Evolutionary conservation across 1,140 invertebrate species (phyloP), one percentile per base, ranked within the genome.

Genomic region (Scaptomyza graminum): DNA sequence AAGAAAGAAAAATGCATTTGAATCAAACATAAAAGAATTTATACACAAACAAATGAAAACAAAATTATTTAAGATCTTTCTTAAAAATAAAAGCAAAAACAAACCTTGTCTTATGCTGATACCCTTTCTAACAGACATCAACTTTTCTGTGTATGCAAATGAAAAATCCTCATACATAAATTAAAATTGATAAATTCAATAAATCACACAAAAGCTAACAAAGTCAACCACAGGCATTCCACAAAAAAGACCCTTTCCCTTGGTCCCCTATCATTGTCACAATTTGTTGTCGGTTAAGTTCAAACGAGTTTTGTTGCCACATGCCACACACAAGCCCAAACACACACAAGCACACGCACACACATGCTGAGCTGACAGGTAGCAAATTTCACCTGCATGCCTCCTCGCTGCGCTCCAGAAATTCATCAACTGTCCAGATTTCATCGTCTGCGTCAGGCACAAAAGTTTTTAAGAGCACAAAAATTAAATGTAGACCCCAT

Each of bases 401-500:
- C 74, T 94, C 94, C 90, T 97, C 96, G 1, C 95, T 97, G 73
- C 95, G 95, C 79, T 97, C 95, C 28, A 97, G 92, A 93, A 98
- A 98, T 74, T 96, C 94, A 46, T 98, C 96, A 28, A 98, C 94
- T 4, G 94, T 95, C 97, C 97, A 98, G 0, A 97, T 96, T 57
- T 96, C 94, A 62, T 96, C 95, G 39, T 95, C 94, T 83, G 92
- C 59, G 90, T 62, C 62, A 83, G 66, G 41, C 79, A 67, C 37
- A 85, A 79, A 90, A 90, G 76, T 88, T 90, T 75, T 54, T 44
- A 41, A 74, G 39, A 61, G 67, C 67, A 73, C 39, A 50, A 75
- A 34, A 76, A 79, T 67, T 81, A 88, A 43, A 55, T 15, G 55
- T 49, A 47, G n/a, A 61, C 51, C 50, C 46, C 44, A 41, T 41